Evolutionary conservation across 2,113 vertebrate species (phyloP), one percentile per base, ranked within the genome.

Genomic region (Gadus chalcogrammus): DNA sequence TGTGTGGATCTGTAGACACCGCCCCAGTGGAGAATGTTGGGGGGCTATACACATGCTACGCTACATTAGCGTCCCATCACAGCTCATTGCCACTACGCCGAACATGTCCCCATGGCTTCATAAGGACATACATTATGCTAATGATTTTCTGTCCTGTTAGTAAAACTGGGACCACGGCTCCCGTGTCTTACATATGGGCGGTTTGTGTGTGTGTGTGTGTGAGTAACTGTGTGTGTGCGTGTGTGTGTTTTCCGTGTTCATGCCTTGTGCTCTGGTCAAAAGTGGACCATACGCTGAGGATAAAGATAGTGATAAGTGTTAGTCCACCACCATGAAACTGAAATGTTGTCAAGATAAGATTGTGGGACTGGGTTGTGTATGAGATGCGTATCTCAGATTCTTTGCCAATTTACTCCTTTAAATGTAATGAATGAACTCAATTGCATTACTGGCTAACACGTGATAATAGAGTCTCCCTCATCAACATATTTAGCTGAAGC

Each of bases 21-120:
- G 8, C 38, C 15, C 31, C 8, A 64, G 61, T 53, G 63, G 67
- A 82, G 79, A 84, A 78, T 69, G 82, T 84, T 81, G 55, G 74
- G 70, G 78, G 68, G 76, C 28, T 42, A 48, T 67, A 68, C 35
- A 3, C 52, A 5, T 56, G 84, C 76, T 83, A 79, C 85, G 88
- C 86, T 83, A 88, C 87, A 88, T 89, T 88, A 90, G 77, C 61
- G 67, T 82, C 76, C 68, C 70, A 84, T 82, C 87, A 90, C 88
- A 89, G 83, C 87, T 88, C 88, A 88, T 89, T 89, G 85, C 82
- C 78, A 86, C 81, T 68, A 79, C 24, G 52, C 67, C 82, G 80
- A 58, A n/a, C 75, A 69, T 79, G 79, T 87, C 81, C 83, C 85
- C 71, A 73, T 31, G 59, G 80, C 81, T 88, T 87, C 85, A 82